Evolutionary conservation across 2,797 vertebrate species (phyloP).

Genomic region (Sarcophilus harrisii): DNA sequence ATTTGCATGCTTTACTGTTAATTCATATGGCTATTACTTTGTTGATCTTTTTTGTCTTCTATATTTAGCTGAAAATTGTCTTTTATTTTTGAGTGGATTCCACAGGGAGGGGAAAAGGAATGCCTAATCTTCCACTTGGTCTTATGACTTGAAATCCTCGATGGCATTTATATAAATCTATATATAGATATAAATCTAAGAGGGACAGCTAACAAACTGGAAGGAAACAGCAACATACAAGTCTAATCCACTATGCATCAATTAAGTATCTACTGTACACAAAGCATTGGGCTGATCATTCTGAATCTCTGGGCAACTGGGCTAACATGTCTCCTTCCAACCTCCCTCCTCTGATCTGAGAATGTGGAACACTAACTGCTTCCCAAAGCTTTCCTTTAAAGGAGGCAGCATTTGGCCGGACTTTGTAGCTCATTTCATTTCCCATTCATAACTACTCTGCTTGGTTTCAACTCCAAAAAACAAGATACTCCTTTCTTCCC

Average conservation of each 20-base stretch:
- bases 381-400: neutral
- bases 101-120: neutral
- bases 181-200: neutral
- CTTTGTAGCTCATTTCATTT: neutral
- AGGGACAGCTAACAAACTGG: neutral
- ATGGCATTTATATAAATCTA: too few relatives aligned
- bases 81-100: neutral
- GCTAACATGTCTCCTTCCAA: neutral
- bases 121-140: neutral
- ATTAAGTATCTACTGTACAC: neutral
- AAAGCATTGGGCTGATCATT: neutral
- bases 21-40: neutral
- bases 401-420: neutral
- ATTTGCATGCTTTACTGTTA: neutral
- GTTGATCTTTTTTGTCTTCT: neutral
- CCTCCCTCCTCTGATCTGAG: neutral
- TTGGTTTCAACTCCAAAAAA: neutral
- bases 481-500: neutral
- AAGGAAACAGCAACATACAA: neutral
- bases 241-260: neutral
- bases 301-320: neutral
- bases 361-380: neutral
- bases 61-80: neutral
- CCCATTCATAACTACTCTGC: neutral
- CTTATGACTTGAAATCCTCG: neutral